Evolutionary conservation across 2,888 invertebrate species (phyloP), one percentile per base, ranked within the genome.

Genomic region (Entomobrya proxima): DNA sequence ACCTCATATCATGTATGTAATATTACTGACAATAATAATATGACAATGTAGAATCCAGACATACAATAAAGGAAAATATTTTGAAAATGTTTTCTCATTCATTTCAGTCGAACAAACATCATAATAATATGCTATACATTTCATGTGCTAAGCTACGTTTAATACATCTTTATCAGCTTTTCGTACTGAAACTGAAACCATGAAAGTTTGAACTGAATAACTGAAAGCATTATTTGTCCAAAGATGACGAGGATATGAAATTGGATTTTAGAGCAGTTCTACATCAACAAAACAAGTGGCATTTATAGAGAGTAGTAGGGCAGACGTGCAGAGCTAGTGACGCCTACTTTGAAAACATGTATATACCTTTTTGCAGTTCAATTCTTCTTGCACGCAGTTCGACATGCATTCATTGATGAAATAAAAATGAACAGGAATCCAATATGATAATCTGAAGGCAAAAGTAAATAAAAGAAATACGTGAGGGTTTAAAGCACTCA

Each of bases 241-340:
- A 52, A 32, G 18, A 75, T 47, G 18, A 75, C 9, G 15, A 75
- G 50, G 21, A 75, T 75, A 35, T 52, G 30, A 52, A 52, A 18
- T n/a, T 75, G 74, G 21, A 32, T 18, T 74, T 74, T 47, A 74
- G 72, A 74, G 4, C 47, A 74, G 24, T 21, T 24, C 52, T 52
- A 44, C 69, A 44, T 13, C 15, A 50, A 75, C 32, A 30, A 50
- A 75, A 52, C 37, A 50, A 32, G 37, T 50, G 21, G 35, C 21
- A 35, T 40, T 37, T 40, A 69, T 52, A 30, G 52, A 35, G 74
- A 52, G 18, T 75, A 75, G 74, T 75, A 75, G 74, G 74, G 74
- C 74, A 75, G 74, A 75, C 74, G 74, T 75, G 74, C 74, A 75
- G 74, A 52, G 74, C 52, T 11, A 52, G 74, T 32, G 74, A 75